Base-by-base conservation (phyloP, 2,888 invertebrate species). In the Trilocha varians region DNA sequence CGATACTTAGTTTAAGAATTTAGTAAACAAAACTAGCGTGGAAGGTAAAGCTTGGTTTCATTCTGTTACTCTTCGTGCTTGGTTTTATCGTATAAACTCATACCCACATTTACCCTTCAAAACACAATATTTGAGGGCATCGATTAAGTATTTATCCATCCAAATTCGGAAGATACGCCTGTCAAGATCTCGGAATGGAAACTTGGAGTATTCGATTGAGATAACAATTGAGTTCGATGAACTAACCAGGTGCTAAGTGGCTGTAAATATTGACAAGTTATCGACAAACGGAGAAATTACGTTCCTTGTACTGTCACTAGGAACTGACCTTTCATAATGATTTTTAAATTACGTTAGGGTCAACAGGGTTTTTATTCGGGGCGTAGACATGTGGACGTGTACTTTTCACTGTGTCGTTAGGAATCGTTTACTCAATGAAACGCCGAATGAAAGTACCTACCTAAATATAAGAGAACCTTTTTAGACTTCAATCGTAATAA, bases 281-380 rank as follows among this genome's bases (percentile, higher is more conserved):
- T 62, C 76, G 77, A 69, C 69, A 72, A 73, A 66, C 72, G 70
- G 77, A 78, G 79, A 82, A 78, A 78, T 77, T 75, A 72, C 60
- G 59, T 65, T 58, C 59, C 70, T 60, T 65, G 65, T 63, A 65
- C 60, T 63, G 67, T 70, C 73, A 68, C 70, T 70, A 68, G 55
- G 59, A 66, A 76, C 82, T 80, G 79, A 83, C 82, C 83, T 80
- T 65, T 70, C 78, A 77, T 74, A 78, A 82, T 71, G 56, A 65
- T 62, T 50, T 61, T 62, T 65, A 73, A 69, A 79, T 80, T 79
- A 68, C 67, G 2, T 3, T 25, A n/a, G n/a, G 6, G 25, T 25
- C 25, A 25, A 25, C 11, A 6, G 25, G 11, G 6, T 6, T 25
- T 11, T 25, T 4, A 25, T 25, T 9, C 8, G 11, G 25, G 11